These are phyloP conservation scores for Marisa cornuarietis DNA, from an alignment of 1,140 invertebrate species.

Conservation along the genomic window DNA sequence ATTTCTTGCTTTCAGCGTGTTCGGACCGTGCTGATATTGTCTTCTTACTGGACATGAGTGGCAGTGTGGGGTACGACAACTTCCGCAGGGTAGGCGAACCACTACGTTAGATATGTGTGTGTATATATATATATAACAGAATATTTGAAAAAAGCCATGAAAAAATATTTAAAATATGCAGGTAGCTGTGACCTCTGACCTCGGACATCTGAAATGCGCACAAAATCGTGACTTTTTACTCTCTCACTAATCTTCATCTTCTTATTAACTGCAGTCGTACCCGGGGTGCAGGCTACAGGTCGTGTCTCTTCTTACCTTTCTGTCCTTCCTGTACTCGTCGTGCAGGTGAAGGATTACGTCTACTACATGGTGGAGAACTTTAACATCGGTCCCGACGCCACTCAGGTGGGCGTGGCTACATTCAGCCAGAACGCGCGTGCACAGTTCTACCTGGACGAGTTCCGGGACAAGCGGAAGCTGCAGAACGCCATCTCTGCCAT, in stretches of 20 bases:
- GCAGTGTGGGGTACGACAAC: constrained; percentile 54
- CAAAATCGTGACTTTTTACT: too few species aligned
- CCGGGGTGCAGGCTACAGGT: too few species aligned
- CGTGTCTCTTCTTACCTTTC: neutral
- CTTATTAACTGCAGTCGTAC: too few species aligned
- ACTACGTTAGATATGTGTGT: too few species aligned
- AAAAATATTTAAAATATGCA: too few species aligned
- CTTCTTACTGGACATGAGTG: constrained; percentile 57
- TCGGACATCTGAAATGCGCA: too few species aligned
- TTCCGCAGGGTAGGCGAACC: constrained; percentile 32
- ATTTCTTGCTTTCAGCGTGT: constrained; percentile 37
- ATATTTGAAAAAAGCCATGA: too few species aligned
- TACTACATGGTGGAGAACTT: constrained; percentile 47
- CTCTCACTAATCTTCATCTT: too few species aligned
- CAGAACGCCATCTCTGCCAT: constrained; percentile 50
- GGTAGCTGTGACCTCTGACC: too few species aligned
- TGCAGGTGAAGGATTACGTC: constrained; percentile 48
- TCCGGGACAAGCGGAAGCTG: constrained; percentile 41
- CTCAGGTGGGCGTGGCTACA: constrained; percentile 49
- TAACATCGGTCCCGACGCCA: constrained; percentile 46
- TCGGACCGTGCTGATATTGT: constrained; percentile 50
- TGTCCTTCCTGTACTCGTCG: neutral
- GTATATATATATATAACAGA: too few species aligned
- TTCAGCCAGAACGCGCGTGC: constrained; percentile 48
- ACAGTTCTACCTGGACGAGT: constrained; percentile 53